Conservation (phyloP, 2,797 vertebrate species). For the Pipistrellus pygmaeus region DNA sequence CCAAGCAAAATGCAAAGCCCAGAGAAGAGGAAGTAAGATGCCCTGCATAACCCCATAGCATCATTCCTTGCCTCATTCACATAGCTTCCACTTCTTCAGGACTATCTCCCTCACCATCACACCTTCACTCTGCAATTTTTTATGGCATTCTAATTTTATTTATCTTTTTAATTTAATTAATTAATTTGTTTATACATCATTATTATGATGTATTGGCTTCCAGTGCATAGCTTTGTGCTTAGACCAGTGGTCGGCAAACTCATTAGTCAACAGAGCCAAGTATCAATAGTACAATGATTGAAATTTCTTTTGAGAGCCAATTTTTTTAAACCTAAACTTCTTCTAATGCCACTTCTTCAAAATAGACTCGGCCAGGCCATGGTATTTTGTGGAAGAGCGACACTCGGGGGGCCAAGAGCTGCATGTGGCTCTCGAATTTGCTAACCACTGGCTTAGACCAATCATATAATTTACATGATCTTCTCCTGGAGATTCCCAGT, state of each 20-base stretch:
- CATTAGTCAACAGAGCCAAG: no score
- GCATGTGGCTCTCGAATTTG: no score
- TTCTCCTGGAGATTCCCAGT: not conserved
- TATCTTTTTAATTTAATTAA: not conserved
- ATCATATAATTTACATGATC: not conserved
- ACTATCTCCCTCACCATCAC: fast-evolving
- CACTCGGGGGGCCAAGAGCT: no score
- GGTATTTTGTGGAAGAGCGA: no score
- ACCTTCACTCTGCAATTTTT: not conserved
- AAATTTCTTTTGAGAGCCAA: no score
- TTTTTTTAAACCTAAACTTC: no score
- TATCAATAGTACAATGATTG: no score
- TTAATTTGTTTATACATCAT: not conserved
- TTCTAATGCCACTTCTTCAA: no score
- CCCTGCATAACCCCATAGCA: fast-evolving
- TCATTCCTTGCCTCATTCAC: not conserved
- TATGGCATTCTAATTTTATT: not conserved
- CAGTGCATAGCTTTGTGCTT: not conserved
- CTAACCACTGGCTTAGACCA: not conserved
- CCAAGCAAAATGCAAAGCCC: not conserved
- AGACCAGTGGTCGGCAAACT: not conserved
- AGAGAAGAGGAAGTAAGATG: not conserved
- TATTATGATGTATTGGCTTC: not conserved
- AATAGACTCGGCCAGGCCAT: no score
- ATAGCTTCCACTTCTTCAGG: fast-evolving